Percentiles rank a stretch among this genome's conserved stretches.
phyloP scores from a whole-genome alignment of 2,113 vertebrate genomes.

The Dicrurus megarhynchus region DNA sequence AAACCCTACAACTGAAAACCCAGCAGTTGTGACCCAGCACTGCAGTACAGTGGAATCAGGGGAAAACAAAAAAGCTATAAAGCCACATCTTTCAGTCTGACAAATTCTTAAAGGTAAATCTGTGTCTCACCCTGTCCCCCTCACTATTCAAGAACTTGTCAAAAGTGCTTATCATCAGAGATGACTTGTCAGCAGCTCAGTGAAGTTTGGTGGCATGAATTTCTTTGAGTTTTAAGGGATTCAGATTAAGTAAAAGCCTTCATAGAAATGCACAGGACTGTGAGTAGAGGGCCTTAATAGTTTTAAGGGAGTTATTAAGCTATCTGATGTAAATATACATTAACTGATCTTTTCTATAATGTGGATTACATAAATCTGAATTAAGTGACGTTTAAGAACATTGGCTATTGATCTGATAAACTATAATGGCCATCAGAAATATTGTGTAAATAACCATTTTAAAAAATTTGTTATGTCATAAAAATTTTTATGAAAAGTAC shows the following conservation, averaged over 20 bases:
- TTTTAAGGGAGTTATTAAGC: not conserved
- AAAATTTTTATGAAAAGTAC: conserved; percentile 47
- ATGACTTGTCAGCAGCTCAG: not conserved
- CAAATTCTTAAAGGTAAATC: not conserved
- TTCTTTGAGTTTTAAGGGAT: not conserved
- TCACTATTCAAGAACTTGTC: not conserved
- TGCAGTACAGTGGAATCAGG: not conserved
- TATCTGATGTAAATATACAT: conserved; percentile 37
- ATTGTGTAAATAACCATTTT: conserved; percentile 60
- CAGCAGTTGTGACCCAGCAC: not conserved
- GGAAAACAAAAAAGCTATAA: not conserved
- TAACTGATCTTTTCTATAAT: conserved; percentile 25
- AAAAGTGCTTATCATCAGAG: not conserved
- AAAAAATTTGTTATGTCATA: conserved; percentile 26
- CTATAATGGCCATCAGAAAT: conserved; percentile 9
- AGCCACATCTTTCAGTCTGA: not conserved
- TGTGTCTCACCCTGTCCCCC: not conserved
- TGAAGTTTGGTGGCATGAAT: not conserved
- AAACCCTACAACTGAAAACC: not conserved
- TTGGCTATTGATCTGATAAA: conserved; percentile 69
- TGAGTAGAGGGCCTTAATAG: not conserved
- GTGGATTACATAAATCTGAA: conserved; percentile 49
- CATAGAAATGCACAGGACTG: not conserved
- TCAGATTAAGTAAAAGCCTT: not conserved
- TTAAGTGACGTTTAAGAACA: conserved; percentile 62